Evolutionary conservation across 2,113 vertebrate genomes (phyloP).

Genomic region (Menidia beryllina): DNA sequence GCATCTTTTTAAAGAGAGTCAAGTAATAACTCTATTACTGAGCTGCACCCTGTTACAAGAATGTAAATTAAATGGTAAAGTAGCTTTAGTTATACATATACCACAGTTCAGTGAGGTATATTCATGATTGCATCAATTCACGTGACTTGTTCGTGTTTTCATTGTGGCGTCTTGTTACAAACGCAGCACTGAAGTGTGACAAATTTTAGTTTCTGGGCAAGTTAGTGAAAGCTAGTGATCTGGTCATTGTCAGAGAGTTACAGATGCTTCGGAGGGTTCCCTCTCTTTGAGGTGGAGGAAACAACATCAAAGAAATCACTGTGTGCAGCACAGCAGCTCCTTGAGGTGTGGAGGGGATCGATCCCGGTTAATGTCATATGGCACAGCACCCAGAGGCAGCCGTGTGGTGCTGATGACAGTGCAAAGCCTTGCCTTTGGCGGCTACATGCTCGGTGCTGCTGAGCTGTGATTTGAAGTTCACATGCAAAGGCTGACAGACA

Average conservation of each 20-base stretch:
- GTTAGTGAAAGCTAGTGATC: slow-evolving; percentile 30
- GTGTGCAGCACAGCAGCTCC: slow-evolving; percentile 68
- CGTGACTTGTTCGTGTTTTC: no score
- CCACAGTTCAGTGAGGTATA: background rate
- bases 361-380: slow-evolving; percentile 80
- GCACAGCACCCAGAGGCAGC: slow-evolving; percentile 81
- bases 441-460: slow-evolving; percentile 75
- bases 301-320: slow-evolving; percentile 60
- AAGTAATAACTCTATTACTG: slow-evolving; percentile 47
- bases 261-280: slow-evolving; percentile 46
- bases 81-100: background rate
- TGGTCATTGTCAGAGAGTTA: slow-evolving; percentile 62
- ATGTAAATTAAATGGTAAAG: background rate
- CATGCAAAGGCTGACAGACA: slow-evolving; percentile 78
- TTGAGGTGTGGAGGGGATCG: slow-evolving; percentile 76
- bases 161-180: background rate
- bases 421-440: slow-evolving; percentile 82
- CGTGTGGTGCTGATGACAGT: slow-evolving; percentile 77
- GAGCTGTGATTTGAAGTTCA: slow-evolving; percentile 80
- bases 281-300: slow-evolving; percentile 56
- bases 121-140: background rate
- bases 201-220: slow-evolving; percentile 12
- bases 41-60: background rate
- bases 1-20: slow-evolving; percentile 36
- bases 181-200: background rate